phyloP scores from a whole-genome alignment of 2,113 vertebrate genomes.

The Burhinus bistriatus region DNA sequence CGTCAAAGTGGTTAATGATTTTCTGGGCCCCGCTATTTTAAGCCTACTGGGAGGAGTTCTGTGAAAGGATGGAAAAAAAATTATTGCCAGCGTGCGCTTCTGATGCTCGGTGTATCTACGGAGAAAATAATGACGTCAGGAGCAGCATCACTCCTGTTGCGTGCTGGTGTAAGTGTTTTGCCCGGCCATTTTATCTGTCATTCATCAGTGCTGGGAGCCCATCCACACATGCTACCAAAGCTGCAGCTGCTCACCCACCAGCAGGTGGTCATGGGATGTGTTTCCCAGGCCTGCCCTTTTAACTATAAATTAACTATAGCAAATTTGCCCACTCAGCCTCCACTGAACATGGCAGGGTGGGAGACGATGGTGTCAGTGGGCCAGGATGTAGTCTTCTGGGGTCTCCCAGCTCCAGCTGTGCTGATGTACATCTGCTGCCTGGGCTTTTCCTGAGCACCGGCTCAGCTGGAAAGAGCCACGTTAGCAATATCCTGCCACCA shows the following conservation, averaged over 20 bases:
- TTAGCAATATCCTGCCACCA: neutral
- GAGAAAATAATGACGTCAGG: neutral
- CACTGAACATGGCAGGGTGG: neutral
- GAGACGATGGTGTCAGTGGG: neutral
- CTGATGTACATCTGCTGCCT: neutral
- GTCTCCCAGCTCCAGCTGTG: neutral
- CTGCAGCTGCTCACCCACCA: neutral
- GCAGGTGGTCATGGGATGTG: neutral
- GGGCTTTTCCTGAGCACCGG: neutral
- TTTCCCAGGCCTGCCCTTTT: neutral
- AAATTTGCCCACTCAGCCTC: neutral
- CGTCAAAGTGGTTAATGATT: neutral
- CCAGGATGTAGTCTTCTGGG: neutral
- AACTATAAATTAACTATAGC: neutral
- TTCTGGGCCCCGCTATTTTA: conserved; percentile 22
- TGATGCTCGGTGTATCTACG: neutral
- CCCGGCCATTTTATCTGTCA: neutral
- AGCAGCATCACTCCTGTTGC: neutral
- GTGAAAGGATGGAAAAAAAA: neutral
- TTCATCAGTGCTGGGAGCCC: neutral
- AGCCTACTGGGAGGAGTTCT: neutral
- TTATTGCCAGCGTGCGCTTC: fast-evolving
- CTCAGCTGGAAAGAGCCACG: neutral
- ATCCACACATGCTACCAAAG: neutral
- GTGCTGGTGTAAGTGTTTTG: neutral